Base-by-base conservation (phyloP, 2,797 vertebrate species). In the Champsocephalus esox region DNA sequence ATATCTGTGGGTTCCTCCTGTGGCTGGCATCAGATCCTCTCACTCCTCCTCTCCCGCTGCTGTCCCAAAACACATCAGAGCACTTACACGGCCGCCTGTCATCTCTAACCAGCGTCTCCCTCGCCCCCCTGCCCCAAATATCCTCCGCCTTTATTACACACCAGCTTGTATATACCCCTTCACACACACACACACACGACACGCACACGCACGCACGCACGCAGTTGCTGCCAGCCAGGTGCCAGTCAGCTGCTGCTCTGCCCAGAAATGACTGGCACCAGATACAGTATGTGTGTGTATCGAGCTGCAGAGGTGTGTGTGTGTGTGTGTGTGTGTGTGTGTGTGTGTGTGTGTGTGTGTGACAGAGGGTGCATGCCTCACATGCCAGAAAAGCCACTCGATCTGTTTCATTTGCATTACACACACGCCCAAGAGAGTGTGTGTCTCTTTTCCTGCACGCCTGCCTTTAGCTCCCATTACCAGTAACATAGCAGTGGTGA, bases 231-330 rank as follows among this genome's bases (percentile, higher is more conserved):
- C 41, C 59, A 72, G 52, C 71, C 88, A 89, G 85, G 85, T 89
- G 86, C 85, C 81, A 73, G 75, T 83, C 77, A 73, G 54, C 66
- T 88, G 89, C 86, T 76, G 4, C 7, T 48, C n/a, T 65, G 79
- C 89, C 87, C 69, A 87, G 83, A 87, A 77, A 86, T 85, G 72
- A 87, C 81, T 83, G 79, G 88, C 84, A 75, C 73, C 69, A 43
- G 62, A 73, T 62, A 70, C 64, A 55, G 60, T 70, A 21, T 62
- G 34, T 70, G 69, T 61, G 67, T 63, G 46, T 69, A 59, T 55
- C 12, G 3, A 28, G 2, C 21, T 17, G 32, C 13, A 6, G 2
- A 1, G 67, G 58, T 32, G 44, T 68, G 51, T 73, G 59, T 61
- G 75, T 61, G 67, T 74, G 38, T 82, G 52, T 77, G 71, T 74